Evolutionary conservation across 1,140 invertebrate species (phyloP).

Genomic region (Augochlora pura): DNA sequence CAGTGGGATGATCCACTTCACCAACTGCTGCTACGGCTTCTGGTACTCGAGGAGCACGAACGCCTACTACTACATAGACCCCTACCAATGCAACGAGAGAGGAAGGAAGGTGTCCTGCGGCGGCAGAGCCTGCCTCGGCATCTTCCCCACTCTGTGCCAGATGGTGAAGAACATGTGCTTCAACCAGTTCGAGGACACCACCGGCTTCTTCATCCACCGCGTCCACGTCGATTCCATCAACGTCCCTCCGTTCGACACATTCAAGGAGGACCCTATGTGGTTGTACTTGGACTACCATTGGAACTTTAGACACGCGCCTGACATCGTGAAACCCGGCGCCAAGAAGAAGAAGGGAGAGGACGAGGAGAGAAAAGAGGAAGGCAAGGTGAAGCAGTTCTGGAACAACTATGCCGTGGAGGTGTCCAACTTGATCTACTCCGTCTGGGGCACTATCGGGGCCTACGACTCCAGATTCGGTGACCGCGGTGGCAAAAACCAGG

Average conservation of each 20-base stretch:
- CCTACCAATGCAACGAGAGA: slow-evolving; percentile 69
- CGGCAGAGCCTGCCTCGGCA: slow-evolving; percentile 67
- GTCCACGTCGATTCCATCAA: slow-evolving; percentile 75
- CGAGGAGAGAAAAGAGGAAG: neutral
- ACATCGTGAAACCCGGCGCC: slow-evolving; percentile 14
- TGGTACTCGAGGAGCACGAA: slow-evolving; percentile 72
- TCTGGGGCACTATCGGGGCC: slow-evolving; percentile 74
- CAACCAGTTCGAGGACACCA: slow-evolving; percentile 66
- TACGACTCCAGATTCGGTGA: slow-evolving; percentile 70
- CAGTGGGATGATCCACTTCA: slow-evolving; percentile 75
- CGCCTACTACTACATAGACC: slow-evolving; percentile 76
- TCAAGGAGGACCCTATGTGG: slow-evolving; percentile 77
- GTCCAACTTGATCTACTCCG: slow-evolving; percentile 71
- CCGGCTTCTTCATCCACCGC: slow-evolving; percentile 75
- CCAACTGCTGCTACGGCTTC: slow-evolving; percentile 78
- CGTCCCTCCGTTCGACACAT: slow-evolving; percentile 49
- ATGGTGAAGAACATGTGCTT: slow-evolving; percentile 72
- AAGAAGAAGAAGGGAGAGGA: slow-evolving; percentile 42
- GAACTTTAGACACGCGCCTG: slow-evolving; percentile 64
- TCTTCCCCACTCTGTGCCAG: slow-evolving; percentile 67
- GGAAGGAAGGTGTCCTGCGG: slow-evolving; percentile 57
- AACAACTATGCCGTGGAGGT: slow-evolving; percentile 74
- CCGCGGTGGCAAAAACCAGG: slow-evolving; percentile 70
- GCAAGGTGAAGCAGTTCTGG: slow-evolving; percentile 58
- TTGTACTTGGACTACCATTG: slow-evolving; percentile 77